Evolutionary conservation across 2,113 vertebrate species (phyloP), one percentile per base, ranked within the genome.

Genomic region (Conger conger): DNA sequence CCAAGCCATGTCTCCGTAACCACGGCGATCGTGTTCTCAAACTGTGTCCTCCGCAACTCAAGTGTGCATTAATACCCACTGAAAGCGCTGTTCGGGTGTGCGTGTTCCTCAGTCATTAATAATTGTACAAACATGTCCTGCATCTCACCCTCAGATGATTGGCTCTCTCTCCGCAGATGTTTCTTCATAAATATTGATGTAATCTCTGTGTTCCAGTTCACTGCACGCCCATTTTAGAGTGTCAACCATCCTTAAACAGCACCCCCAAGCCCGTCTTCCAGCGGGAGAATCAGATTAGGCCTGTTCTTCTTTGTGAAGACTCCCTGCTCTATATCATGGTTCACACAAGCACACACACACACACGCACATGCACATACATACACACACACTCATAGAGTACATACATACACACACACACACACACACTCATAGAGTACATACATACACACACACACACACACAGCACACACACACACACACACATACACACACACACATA

Each of bases 171-270:
- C n/a, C 1, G 40, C 60, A 83, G 38, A 33, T 33, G 82, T 60
- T 87, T 83, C 81, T 86, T 92, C 87, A 92, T 94, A 87, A 92
- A 94, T 94, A 93, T 93, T 93, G 88, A 91, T 91, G 83, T 5
- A 53, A 84, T 90, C 88, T 86, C 83, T 23, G 57, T 60, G 6
- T 94, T 94, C 84, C 85, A 85, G 87, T 87, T 89, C 90, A 93
- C 89, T 86, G 88, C 87, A 79, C 87, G 42, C 2, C 88, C 84
- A 90, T 82, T 89, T 86, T 91, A 88, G 86, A 82, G 88, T 81
- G 84, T 84, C 88, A 92, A 88, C 92, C 91, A 90, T 90, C 93
- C 92, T 85, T 94, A 89, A 94, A 95, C 93, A 93, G 94, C 82
- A 4, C 42, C 30, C 85, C 77, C n/a, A 30, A 73, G 33, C 6